Evolutionary conservation across 1,140 invertebrate genomes (phyloP), one percentile per base, ranked within the genome.

Genomic region (Hormaphis cornu): DNA sequence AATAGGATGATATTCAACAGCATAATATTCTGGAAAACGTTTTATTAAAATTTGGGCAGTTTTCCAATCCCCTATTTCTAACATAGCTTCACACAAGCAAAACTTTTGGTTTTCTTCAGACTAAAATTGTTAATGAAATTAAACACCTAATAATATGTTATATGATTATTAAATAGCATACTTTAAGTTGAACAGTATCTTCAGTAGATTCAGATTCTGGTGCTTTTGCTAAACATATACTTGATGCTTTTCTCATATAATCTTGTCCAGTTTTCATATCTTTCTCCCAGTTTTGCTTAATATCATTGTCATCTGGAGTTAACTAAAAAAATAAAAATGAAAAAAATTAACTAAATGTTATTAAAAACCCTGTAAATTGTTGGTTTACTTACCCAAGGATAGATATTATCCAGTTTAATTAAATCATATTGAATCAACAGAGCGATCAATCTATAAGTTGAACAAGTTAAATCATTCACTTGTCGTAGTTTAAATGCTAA

Each of bases 101-200:
- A 98, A 85, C 78, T 98, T 98, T 79, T 98, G 95, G 81, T 99
- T 98, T 69, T 79, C 82, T 76, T 82, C 80, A 76, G 88, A 88
- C 75, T 89, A 70, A 66, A 69, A 77, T 73, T 72, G 70, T 73
- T 71, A 37, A 71, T 52, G 50, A 53, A 53, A 71, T 44, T 48
- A 53, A 22, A 30, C 28, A 50, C 22, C 69, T 42, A 66, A 71
- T 48, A 24, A 35, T 42, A 69, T 10, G 10, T 58, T 33, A 10
- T 61, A 22, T 42, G 16, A 61, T 61, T 16, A 12, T 20, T 28
- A 26, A 42, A 56, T 59, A 53, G 20, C 14, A 16, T 50, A 71
- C 70, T 42, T 35, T 66, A 33, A 16, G 81, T 61, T 81, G 71
- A 75, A 81, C 84, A 73, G 91, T 89, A 73, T 86, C 85, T 74